These are phyloP conservation scores for Onychostruthus taczanowskii DNA, from an alignment of 2,113 vertebrate genomes.

Conservation along the genomic window DNA sequence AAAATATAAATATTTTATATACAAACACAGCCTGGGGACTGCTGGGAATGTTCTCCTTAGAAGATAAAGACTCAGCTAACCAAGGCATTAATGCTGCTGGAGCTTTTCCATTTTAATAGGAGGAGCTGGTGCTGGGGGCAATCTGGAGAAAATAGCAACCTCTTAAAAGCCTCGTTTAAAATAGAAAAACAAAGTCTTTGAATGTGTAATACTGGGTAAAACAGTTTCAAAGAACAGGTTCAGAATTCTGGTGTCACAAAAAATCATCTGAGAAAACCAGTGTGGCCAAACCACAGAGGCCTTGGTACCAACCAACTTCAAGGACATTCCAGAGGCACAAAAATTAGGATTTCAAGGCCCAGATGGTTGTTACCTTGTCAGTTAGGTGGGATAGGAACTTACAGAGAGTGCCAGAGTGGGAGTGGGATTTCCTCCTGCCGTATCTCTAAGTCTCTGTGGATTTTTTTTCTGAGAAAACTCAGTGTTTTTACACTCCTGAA, in stretches of 20 bases:
- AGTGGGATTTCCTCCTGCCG: neutral
- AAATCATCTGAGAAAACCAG: neutral
- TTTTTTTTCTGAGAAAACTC: neutral
- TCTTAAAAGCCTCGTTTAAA: neutral
- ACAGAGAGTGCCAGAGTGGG: neutral
- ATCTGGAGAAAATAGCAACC: neutral
- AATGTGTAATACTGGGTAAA: neutral
- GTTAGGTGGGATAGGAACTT: neutral
- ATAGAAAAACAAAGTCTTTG: neutral
- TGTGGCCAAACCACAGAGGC: neutral
- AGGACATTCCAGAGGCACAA: neutral
- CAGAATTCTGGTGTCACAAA: neutral
- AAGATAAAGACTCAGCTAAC: neutral
- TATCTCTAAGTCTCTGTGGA: rapidly evolving
- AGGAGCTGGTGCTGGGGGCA: neutral
- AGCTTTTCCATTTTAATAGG: neutral
- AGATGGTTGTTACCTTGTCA: neutral
- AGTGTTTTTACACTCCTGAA: neutral
- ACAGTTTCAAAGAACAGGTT: neutral
- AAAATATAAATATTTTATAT: neutral
- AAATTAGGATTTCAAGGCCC: neutral
- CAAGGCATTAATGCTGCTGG: neutral
- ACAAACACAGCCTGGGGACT: neutral
- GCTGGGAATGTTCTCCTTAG: neutral
- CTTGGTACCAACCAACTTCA: neutral